phyloP scores from a whole-genome alignment of 2,888 invertebrate genomes.

The Dicycla oo region DNA sequence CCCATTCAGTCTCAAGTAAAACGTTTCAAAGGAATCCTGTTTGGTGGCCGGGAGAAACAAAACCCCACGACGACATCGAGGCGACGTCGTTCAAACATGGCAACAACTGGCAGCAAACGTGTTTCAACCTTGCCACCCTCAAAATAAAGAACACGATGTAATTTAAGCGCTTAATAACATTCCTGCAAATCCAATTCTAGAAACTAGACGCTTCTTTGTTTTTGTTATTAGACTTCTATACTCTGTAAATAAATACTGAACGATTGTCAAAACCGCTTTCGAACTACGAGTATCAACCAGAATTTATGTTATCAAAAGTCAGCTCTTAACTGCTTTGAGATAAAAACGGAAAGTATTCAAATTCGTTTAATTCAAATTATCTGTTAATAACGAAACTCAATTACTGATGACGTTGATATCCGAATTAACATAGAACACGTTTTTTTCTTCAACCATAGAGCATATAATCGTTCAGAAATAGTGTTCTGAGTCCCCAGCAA shows the following conservation, averaged over 20 bases:
- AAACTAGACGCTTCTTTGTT: constrained; percentile 61
- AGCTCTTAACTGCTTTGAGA: constrained; percentile 45
- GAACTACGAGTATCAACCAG: constrained; percentile 53
- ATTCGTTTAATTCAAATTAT: constrained; percentile 61
- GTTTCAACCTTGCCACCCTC: constrained; percentile 58
- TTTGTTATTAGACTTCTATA: constrained; percentile 54
- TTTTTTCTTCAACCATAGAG: constrained; percentile 64
- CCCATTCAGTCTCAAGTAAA: constrained; percentile 78
- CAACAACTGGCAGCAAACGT: constrained; percentile 37
- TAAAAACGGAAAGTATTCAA: constrained; percentile 64
- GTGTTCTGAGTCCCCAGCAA: constrained; percentile 63
- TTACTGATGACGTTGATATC: constrained; percentile 51
- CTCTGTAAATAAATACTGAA: constrained; percentile 50
- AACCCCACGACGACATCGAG: constrained; percentile 68
- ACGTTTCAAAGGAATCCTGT: constrained; percentile 82
- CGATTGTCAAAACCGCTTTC: constrained; percentile 49
- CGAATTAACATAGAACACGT: constrained; percentile 60
- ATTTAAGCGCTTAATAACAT: constrained; percentile 36
- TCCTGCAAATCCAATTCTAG: constrained; percentile 63
- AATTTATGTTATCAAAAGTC: constrained; percentile 48
- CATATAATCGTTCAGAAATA: constrained; percentile 66
- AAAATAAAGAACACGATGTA: constrained; percentile 54
- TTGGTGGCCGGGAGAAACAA: constrained; percentile 76
- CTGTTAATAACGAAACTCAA: constrained; percentile 57
- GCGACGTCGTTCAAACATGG: constrained; percentile 55